A percentile compares a stretch with the other conserved stretches of the same genome.
phyloP scores from a whole-genome alignment of 2,113 vertebrate genomes.

The Mirza zaza region DNA sequence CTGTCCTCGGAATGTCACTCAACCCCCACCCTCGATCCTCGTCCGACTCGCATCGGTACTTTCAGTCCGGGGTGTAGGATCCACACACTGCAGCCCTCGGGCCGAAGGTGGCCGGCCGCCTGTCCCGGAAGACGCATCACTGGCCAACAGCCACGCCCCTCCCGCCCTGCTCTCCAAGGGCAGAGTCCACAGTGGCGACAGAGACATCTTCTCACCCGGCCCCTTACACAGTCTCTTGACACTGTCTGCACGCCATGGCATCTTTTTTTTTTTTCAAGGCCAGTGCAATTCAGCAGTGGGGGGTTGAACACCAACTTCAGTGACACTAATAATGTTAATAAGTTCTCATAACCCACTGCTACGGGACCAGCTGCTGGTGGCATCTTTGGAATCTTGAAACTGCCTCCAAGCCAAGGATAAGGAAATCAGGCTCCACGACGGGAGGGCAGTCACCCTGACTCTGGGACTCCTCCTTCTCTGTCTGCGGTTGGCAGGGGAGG shows the following conservation, averaged over 20 bases:
- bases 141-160: background rate
- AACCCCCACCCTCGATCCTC: too few species aligned
- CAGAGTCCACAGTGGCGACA: rapidly evolving
- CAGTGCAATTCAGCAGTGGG: too few species aligned
- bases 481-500: background rate
- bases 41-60: background rate
- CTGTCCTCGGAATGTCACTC: rapidly evolving
- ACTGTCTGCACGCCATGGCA: too few species aligned
- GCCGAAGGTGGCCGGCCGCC: background rate
- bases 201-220: background rate
- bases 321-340: too few species aligned
- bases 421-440: background rate
- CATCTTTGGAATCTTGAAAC: background rate
- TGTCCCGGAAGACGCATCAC: background rate
- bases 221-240: background rate
- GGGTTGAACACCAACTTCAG: too few species aligned
- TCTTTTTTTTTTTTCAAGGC: too few species aligned
- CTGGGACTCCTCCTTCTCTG: background rate
- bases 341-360: too few species aligned
- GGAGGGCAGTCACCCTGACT: too few species aligned
- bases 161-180: background rate
- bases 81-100: background rate
- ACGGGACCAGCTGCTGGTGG: too few species aligned
- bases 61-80: background rate
- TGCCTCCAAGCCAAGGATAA: background rate